Conservation (phyloP, 2,113 vertebrate genomes). For the Zosterops japonicus region DNA sequence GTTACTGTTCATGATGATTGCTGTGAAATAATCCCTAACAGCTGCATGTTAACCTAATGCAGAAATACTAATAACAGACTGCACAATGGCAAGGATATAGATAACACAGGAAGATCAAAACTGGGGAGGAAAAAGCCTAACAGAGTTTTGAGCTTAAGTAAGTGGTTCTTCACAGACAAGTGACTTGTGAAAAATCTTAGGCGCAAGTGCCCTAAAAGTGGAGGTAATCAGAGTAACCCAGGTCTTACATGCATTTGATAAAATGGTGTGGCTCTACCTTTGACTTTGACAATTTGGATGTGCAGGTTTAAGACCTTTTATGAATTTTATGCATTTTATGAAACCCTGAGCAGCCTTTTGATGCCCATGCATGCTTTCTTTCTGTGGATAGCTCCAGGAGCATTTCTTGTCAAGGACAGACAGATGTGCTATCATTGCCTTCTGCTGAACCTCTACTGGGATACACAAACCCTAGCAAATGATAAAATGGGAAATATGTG, state of each 20-base stretch:
- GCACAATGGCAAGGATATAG: neutral
- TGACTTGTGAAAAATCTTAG: neutral
- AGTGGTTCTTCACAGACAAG: neutral
- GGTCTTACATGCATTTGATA: rapidly evolving
- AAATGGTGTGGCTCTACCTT: neutral
- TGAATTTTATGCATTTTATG: neutral
- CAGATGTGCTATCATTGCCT: rapidly evolving
- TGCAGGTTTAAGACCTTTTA: neutral
- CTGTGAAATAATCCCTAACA: neutral
- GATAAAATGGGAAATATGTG: neutral
- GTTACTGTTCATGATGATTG: neutral
- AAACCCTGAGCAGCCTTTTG: neutral
- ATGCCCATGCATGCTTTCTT: neutral
- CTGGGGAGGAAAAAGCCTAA: rapidly evolving
- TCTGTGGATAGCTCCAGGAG: neutral
- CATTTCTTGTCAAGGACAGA: neutral
- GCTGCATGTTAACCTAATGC: neutral
- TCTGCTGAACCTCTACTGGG: neutral
- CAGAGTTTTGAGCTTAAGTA: neutral
- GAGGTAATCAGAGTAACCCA: neutral
- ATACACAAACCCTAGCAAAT: neutral
- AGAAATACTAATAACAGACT: neutral
- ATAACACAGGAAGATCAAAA: neutral
- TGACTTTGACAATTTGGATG: neutral
- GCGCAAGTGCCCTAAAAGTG: neutral